Percentiles rank a stretch among this genome's conserved stretches.
Evolutionary conservation across 2,888 invertebrate genomes (phyloP).

Genomic region (Oscheius myriophilus): DNA sequence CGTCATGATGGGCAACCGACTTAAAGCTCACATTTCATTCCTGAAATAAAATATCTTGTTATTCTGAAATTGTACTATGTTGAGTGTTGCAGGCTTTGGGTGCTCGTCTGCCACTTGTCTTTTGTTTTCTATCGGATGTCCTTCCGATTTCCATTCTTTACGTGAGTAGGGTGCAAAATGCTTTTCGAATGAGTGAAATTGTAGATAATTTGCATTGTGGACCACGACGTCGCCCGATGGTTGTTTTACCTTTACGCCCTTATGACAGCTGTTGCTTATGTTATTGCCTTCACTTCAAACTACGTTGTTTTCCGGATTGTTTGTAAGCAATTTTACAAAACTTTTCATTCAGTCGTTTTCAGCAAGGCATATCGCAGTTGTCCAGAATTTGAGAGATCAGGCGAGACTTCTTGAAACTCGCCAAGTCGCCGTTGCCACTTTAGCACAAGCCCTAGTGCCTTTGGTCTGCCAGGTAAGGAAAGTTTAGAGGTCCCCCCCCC

Average conservation of each 20-base stretch:
- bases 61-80: not conserved
- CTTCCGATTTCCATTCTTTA: slow-evolving; percentile 53
- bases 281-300: slow-evolving; percentile 60
- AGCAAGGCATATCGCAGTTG: slow-evolving; percentile 60
- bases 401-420: slow-evolving; percentile 57
- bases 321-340: slow-evolving; percentile 29
- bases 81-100: slow-evolving; percentile 48
- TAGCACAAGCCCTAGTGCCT: slow-evolving; percentile 62
- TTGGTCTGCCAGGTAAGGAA: slow-evolving; percentile 59
- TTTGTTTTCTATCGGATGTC: slow-evolving; percentile 55
- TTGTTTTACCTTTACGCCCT: slow-evolving; percentile 56
- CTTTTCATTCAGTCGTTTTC: slow-evolving; percentile 13
- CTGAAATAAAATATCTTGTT: slow-evolving; percentile 2
- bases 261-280: slow-evolving; percentile 55
- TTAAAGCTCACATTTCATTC: slow-evolving; percentile 2
- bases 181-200: not conserved
- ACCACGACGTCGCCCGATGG: slow-evolving; percentile 50
- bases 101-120: slow-evolving; percentile 51
- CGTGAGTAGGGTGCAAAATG: slow-evolving; percentile 31
- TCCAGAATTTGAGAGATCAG: slow-evolving; percentile 57
- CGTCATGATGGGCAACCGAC: not conserved
- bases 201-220: slow-evolving; percentile 49
- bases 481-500: too few species aligned
- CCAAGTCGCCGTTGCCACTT: slow-evolving; percentile 63
- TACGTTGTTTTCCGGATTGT: slow-evolving; percentile 60